Base-by-base conservation (phyloP, 2,888 invertebrate genomes). In the Argyra leucocephala region DNA sequence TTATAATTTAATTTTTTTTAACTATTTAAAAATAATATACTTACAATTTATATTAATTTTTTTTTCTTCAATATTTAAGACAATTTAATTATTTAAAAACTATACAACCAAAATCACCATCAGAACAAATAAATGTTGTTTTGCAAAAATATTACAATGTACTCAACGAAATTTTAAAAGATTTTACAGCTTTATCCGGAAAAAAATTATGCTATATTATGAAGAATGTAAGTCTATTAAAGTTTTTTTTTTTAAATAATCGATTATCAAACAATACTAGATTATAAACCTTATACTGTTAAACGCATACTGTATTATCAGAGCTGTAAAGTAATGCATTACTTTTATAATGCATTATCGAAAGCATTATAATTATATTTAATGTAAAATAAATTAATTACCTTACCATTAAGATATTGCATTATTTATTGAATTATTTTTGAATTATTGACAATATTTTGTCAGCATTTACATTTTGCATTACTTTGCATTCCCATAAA, bases 81-180 rank as follows among this genome's bases (percentile, higher is more conserved):
- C 73, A 71, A 65, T 76, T 75, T 66, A 74, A 75, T 26, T 77
- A 78, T 66, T 70, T 78, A 71, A 73, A 76, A 60, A 77, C 74
- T 0, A 64, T 76, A 65, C 71, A 74, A 65, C 79, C 80, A 3
- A 73, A 76, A 23, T 76, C 78, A 63, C 78, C 78, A 0, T 78
- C 79, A 60, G 70, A 69, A 2, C 80, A 80, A 66, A 79, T 78
- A 67, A 26, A 63, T 2, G 24, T 61, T 15, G 71, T 76, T 63
- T 24, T 77, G n/a, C 59, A 67, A 9, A 67, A 67, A 23, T 78
- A 77, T 68, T 64, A 72, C 5, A 64, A 66, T 1, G 64, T 71
- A 36, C 58, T 74, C 15, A n/a, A 64, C 2, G 64, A 65, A 58
- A 72, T 74, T 59, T 63, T 22, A 21, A 58, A 22, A 57, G 10